A percentile compares a stretch with the other conserved stretches of the same genome.
Conservation (phyloP, 53 echinoderm and acorn worm species). For the Patiria pectinifera region DNA sequence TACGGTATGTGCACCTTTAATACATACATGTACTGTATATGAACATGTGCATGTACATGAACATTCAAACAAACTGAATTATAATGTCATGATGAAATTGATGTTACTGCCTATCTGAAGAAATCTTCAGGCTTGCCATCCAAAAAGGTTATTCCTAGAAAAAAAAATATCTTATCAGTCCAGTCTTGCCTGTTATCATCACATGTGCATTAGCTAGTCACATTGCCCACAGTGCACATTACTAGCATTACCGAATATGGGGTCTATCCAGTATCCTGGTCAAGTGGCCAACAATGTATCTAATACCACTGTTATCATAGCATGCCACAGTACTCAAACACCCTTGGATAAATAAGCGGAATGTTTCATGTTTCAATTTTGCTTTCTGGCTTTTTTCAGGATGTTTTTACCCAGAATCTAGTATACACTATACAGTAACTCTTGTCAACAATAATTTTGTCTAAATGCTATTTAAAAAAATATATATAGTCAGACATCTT, state of each 20-base stretch:
- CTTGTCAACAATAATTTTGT: too few species aligned
- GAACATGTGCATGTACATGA: too few species aligned
- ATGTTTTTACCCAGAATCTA: neutral
- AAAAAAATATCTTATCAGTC: neutral
- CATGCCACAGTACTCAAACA: conserved; percentile 26
- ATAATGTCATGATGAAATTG: neutral
- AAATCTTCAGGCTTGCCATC: neutral
- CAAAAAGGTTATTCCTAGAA: too few species aligned
- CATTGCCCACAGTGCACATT: neutral
- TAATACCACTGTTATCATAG: conserved; percentile 35
- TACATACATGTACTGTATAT: neutral
- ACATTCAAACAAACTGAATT: too few species aligned
- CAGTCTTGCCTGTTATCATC: neutral
- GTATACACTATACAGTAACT: neutral
- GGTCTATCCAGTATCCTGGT: neutral
- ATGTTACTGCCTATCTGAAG: neutral
- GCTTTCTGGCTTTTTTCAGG: neutral
- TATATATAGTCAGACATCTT: neutral
- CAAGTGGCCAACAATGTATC: neutral
- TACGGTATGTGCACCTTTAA: too few species aligned
- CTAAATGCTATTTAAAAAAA: too few species aligned
- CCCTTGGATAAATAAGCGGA: neutral
- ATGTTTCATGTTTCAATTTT: neutral
- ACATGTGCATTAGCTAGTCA: neutral
- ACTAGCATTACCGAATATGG: conserved; percentile 52